These are phyloP conservation scores for Styela clava DNA, from an alignment of 23 tunicate species.

Conservation along the genomic window DNA sequence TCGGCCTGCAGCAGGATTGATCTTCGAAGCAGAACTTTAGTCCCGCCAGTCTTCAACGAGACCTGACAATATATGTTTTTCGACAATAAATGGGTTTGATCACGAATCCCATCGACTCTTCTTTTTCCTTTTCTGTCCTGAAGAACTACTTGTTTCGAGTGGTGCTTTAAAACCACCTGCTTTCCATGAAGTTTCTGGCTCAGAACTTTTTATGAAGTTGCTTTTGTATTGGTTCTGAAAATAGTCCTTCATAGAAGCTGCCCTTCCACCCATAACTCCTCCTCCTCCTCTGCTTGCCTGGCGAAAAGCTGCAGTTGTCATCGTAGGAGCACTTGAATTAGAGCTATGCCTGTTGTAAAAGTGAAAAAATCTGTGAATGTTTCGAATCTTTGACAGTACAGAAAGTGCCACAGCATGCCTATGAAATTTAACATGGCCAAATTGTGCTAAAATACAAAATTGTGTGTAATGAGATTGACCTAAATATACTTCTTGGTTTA, in stretches of 20 bases:
- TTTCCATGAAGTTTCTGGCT: conserved; percentile 31
- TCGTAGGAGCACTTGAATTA: conserved; percentile 13
- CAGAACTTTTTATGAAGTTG: conserved; percentile 72
- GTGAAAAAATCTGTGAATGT: background rate
- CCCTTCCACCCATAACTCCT: conserved; percentile 88
- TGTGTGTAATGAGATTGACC: too few relatives aligned
- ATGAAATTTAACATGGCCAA: too few relatives aligned
- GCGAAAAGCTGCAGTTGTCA: conserved; percentile 73
- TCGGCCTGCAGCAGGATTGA: too few relatives aligned
- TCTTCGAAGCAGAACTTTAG: too few relatives aligned
- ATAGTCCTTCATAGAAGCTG: conserved; percentile 89
- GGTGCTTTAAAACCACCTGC: conserved; percentile 69
- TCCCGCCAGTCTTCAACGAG: too few relatives aligned
- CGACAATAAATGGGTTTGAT: too few relatives aligned
- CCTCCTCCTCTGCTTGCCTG: conserved; percentile 27
- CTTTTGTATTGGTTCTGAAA: conserved; percentile 75
- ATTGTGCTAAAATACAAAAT: too few relatives aligned
- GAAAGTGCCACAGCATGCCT: too few relatives aligned
- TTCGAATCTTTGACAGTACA: conserved; percentile 5
- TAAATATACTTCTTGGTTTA: too few relatives aligned
- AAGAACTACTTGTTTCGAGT: conserved; percentile 8
- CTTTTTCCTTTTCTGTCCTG: conserved; percentile 28
- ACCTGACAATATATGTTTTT: too few relatives aligned
- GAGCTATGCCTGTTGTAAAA: background rate
- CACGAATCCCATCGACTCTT: conserved; percentile 68